phyloP scores from a whole-genome alignment of 2,888 invertebrate species.

The Lasioglossum vierecki region DNA sequence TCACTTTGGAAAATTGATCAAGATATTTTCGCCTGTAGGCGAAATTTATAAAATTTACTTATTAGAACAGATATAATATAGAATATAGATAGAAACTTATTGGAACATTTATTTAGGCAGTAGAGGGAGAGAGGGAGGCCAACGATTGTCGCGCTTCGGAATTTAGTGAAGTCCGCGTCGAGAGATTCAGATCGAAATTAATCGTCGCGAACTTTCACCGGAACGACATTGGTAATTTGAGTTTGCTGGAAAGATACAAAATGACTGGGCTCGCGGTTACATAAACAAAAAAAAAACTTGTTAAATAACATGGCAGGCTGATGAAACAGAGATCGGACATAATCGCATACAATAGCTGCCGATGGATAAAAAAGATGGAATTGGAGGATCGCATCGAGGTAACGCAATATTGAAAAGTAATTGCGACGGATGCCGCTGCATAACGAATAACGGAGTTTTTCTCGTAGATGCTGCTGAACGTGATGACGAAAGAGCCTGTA shows the following conservation, averaged over 20 bases:
- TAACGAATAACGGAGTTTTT: neutral
- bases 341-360: neutral
- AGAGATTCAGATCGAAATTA: neutral
- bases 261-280: neutral
- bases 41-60: too few species aligned
- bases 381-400: slow-evolving; percentile 53
- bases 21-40: too few species aligned
- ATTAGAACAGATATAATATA: neutral
- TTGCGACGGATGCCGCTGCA: neutral
- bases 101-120: neutral
- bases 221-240: neutral
- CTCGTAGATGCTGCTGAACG: slow-evolving; percentile 29
- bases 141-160: neutral
- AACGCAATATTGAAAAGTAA: slow-evolving; percentile 30
- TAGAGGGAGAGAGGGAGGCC: neutral
- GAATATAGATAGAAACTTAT: too few species aligned
- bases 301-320: slow-evolving; percentile 2
- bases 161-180: neutral
- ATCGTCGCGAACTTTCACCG: neutral
- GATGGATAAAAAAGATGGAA: slow-evolving; percentile 48
- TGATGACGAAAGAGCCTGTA: slow-evolving; percentile 18
- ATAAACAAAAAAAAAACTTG: neutral
- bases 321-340: neutral
- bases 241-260: neutral
- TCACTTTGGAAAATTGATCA: neutral